Evolutionary conservation across 2,888 invertebrate genomes (phyloP), one percentile per base, ranked within the genome.

Genomic region (Megastigmus dorsalis): DNA sequence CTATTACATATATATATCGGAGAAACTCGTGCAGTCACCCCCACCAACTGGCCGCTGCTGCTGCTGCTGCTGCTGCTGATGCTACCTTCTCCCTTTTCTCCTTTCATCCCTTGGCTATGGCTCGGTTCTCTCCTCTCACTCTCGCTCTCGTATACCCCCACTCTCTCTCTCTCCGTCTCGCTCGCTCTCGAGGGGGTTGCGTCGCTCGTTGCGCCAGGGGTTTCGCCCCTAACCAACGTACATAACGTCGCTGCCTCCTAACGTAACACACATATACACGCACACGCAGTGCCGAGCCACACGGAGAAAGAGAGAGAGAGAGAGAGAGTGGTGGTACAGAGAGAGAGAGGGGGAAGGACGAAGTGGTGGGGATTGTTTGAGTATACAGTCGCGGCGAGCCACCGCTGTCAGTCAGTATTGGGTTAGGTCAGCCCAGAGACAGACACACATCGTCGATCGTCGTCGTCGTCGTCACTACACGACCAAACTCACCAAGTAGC

Each of bases 351-450:
- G 26, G 66, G 33, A 43, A 54, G n/a, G 79, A 76, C 78, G 82
- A 80, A 78, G 74, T 63, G 78, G 78, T n/a, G 84, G 84, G 85
- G 80, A 80, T 80, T 85, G 84, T 82, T 85, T 84, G 82, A 84
- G 83, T 86, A 86, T 84, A 82, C n/a, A 84, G 85, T 83, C 78
- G 85, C 85, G 83, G 57, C 23, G 45, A 38, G 84, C 80, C 88
- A 78, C 87, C 89, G 89, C 81, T 84, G 82, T 83, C 83, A 85
- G 81, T 84, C 84, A 87, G 91, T 92, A 90, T 91, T 92, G 91
- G 91, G 91, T 91, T 91, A 92, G 92, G 92, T 91, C 91, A 89
- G 87, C 87, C 86, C 86, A 80, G 36, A 55, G 67, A n/a, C 15
- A 59, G 33, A 38, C 28, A 43, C 48, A 18, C 48, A 41, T 15